phyloP scores from a whole-genome alignment of 53 echinoderm and acorn worm genomes.

The Apostichopus leukothele region DNA sequence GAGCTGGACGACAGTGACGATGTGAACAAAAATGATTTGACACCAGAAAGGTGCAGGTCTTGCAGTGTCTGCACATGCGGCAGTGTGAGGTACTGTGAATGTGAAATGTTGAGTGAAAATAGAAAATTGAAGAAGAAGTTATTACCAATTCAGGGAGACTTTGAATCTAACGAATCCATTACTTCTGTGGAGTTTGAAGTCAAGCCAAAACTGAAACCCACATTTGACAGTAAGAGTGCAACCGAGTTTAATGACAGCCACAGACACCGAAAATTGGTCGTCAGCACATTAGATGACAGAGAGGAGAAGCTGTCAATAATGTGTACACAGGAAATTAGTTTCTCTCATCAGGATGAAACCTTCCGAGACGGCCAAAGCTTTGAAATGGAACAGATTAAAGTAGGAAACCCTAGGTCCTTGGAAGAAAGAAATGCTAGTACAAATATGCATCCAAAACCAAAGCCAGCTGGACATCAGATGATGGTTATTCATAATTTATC shows the following conservation, averaged over 20 bases:
- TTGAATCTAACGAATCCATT: slow-evolving; percentile 30
- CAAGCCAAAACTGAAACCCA: not conserved
- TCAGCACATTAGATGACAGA: too few species aligned
- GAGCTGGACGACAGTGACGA: not conserved
- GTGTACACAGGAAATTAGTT: too few species aligned
- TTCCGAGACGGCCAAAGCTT: not conserved
- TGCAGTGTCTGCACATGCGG: not conserved
- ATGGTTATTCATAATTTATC: not conserved
- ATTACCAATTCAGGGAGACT: slow-evolving; percentile 8
- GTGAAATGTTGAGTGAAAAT: not conserved
- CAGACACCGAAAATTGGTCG: not conserved
- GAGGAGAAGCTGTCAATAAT: too few species aligned
- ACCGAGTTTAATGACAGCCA: not conserved
- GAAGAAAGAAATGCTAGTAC: not conserved
- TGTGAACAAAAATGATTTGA: slow-evolving; percentile 1
- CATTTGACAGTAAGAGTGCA: not conserved
- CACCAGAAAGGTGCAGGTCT: not conserved
- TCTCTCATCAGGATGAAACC: not conserved
- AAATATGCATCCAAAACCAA: not conserved
- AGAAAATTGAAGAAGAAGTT: not conserved
- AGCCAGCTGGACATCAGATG: not conserved
- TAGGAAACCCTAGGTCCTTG: not conserved
- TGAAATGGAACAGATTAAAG: not conserved
- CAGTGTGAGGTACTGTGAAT: not conserved
- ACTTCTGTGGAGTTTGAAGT: slow-evolving; percentile 24